These are phyloP conservation scores for Matsumurasca onukii DNA, from an alignment of 1,140 invertebrate genomes.

Conservation along the genomic window DNA sequence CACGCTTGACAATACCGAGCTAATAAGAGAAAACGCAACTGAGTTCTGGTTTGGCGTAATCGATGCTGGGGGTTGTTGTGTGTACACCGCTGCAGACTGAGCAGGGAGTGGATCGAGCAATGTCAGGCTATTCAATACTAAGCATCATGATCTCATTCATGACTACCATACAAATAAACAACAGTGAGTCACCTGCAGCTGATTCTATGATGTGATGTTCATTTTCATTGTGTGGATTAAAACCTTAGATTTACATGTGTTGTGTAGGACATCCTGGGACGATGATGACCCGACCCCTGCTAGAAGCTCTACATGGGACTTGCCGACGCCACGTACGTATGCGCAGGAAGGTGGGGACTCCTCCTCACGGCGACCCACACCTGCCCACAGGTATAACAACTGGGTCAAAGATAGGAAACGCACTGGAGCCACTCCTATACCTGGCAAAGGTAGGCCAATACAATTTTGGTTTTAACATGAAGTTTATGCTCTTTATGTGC, in stretches of 20 bases:
- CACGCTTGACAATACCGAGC: too few relatives aligned
- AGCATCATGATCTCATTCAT: too few relatives aligned
- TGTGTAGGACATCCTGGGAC: constrained; percentile 80
- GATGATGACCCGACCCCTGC: constrained; percentile 67
- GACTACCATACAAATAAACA: too few relatives aligned
- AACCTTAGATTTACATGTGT: background rate
- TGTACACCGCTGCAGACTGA: too few relatives aligned
- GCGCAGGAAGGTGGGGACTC: constrained; percentile 45
- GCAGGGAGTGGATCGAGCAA: too few relatives aligned
- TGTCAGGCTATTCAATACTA: too few relatives aligned
- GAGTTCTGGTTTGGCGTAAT: too few relatives aligned
- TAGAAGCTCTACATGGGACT: constrained; percentile 84
- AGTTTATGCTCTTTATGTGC: too few relatives aligned
- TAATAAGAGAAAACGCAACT: too few relatives aligned
- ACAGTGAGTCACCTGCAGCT: too few relatives aligned
- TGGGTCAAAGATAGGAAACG: constrained; percentile 72
- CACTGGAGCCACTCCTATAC: constrained; percentile 61
- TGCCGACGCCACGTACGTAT: constrained; percentile 70
- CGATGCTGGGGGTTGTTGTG: too few relatives aligned
- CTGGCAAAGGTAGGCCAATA: constrained; percentile 44
- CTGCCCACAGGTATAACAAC: constrained; percentile 80
- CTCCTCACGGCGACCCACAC: constrained; percentile 72
- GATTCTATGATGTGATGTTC: background rate
- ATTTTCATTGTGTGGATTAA: background rate
- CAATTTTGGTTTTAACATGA: too few relatives aligned